These are phyloP conservation scores for Micrasema minimum DNA, from an alignment of 1,140 invertebrate genomes.

Conservation along the genomic window DNA sequence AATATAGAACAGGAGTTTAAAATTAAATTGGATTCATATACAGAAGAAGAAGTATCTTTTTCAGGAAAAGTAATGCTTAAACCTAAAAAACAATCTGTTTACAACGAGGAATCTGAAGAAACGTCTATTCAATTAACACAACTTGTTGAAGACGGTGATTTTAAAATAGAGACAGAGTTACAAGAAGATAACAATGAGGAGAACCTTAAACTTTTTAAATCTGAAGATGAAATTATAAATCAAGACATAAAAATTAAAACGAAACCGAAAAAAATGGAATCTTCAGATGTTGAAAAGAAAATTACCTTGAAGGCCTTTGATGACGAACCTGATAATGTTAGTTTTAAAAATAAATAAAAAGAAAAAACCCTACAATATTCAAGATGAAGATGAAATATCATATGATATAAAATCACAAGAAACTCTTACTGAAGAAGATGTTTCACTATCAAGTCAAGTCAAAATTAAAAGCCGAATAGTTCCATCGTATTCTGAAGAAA, in stretches of 20 bases:
- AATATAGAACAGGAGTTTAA: slow-evolving; percentile 88
- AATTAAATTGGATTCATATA: slow-evolving; percentile 83
- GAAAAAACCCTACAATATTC: slow-evolving; percentile 61
- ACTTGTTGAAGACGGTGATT: slow-evolving; percentile 71
- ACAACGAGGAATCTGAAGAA: slow-evolving; percentile 77
- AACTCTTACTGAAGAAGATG: slow-evolving; percentile 78
- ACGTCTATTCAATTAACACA: slow-evolving; percentile 77
- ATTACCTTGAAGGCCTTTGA: slow-evolving; percentile 51
- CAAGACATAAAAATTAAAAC: slow-evolving; percentile 57
- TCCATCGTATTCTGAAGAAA: slow-evolving; percentile 74
- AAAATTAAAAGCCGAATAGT: slow-evolving; percentile 74
- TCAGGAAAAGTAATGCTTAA: slow-evolving; percentile 84
- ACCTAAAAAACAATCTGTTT: slow-evolving; percentile 74
- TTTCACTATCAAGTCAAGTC: slow-evolving; percentile 82
- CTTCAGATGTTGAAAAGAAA: slow-evolving; percentile 54
- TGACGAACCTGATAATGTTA: slow-evolving; percentile 63
- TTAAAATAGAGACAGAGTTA: slow-evolving; percentile 71
- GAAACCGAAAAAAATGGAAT: slow-evolving; percentile 52
- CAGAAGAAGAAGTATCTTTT: slow-evolving; percentile 87
- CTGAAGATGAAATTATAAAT: slow-evolving; percentile 55
- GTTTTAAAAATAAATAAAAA: slow-evolving; percentile 68
- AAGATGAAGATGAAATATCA: slow-evolving; percentile 67
- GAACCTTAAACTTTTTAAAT: slow-evolving; percentile 54
- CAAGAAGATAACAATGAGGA: slow-evolving; percentile 61
- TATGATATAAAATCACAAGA: slow-evolving; percentile 67